Base-by-base conservation (phyloP, 1,140 invertebrate genomes). In the Drosophila sp. region DNA sequence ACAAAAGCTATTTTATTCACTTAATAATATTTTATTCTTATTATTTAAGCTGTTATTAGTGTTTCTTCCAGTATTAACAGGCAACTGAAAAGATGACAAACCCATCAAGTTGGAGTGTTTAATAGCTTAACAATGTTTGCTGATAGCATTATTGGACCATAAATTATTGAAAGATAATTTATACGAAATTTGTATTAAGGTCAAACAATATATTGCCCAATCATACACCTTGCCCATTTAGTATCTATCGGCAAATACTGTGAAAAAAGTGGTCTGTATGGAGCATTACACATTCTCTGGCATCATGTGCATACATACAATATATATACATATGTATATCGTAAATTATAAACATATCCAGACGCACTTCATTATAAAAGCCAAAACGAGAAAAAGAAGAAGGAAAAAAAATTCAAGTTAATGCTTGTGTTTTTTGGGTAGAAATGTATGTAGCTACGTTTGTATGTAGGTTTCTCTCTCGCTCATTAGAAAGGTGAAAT, bases 271-370 rank as follows among this genome's bases (percentile, higher is more conserved):
- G 7, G 7, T 17, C 17, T 47, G 23, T 50, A 50, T 50, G 23
- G 23, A 50, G 23, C 8, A 50, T 27, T 50, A 27, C 44, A 50
- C 44, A 50, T 50, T 60, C 29, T n/a, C 33, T 44, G 25, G 25
- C 38, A 29, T 40, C 7, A 62, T 11, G 55, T 23, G 44, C 40
- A 44, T 7, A n/a, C n/a, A n/a, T n/a, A n/a, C n/a, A n/a, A n/a
- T n/a, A n/a, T n/a, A n/a, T 17, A 17, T 17, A 17, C 17, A 17
- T 17, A 17, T 17, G 17, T 55, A 41, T 72, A 72, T 90, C 86
- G 79, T 90, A 90, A 90, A 90, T 86, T 90, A 90, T 90, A 90
- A 90, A 90, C 86, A 90, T 80, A 75, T 90, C 86, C 47, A 64
- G 17, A 38, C 44, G 64, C 76, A 90, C 86, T 66, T 78, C 79